A percentile compares a stretch with the other conserved stretches of the same genome.
These are phyloP conservation scores for Burhinus oedicnemus DNA, from an alignment of 2,113 vertebrate species.

Conservation along the genomic window DNA sequence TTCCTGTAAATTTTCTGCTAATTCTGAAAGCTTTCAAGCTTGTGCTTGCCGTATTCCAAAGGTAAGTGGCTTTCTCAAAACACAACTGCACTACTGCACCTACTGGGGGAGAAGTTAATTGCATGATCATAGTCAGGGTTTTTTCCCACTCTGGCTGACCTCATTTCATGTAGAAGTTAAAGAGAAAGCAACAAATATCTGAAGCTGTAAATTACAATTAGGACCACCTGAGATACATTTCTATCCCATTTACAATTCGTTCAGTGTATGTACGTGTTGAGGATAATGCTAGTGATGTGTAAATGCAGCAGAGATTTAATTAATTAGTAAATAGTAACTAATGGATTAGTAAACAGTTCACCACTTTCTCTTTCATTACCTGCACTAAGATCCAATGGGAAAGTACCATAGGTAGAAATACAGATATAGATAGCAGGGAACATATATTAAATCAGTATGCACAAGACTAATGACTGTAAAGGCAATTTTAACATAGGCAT, in stretches of 20 bases:
- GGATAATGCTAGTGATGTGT: neutral
- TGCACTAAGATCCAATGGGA: neutral
- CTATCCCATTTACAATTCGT: neutral
- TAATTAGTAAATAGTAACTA: neutral
- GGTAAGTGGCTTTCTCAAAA: neutral
- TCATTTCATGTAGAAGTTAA: neutral
- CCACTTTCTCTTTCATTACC: neutral
- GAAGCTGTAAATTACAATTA: neutral
- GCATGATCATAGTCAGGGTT: accelerated
- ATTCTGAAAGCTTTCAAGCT: neutral
- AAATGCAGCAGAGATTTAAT: neutral
- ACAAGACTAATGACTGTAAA: neutral
- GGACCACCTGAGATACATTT: neutral
- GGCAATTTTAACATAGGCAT: neutral
- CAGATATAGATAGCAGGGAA: neutral
- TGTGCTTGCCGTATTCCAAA: neutral
- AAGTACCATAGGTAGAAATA: neutral
- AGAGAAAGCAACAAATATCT: neutral
- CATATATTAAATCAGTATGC: neutral
- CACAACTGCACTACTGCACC: too few species aligned
- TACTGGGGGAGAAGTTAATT: neutral
- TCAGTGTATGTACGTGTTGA: neutral
- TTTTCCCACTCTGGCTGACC: neutral
- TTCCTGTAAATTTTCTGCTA: neutral
- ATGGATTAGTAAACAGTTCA: neutral